These are phyloP conservation scores for Sinella curviseta DNA, from an alignment of 1,140 invertebrate genomes.

Conservation along the genomic window DNA sequence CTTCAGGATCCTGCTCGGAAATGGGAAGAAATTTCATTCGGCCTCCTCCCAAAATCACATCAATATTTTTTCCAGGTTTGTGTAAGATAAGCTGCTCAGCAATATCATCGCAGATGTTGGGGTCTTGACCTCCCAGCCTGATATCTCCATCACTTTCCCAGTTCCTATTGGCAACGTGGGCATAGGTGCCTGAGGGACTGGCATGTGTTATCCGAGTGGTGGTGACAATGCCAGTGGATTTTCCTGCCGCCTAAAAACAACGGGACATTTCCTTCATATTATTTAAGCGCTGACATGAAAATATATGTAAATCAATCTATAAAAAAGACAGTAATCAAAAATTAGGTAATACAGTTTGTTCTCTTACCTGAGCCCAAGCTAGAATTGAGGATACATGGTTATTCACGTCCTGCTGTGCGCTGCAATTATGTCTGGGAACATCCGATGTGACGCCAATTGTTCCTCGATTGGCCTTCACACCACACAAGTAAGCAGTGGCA, in stretches of 20 bases:
- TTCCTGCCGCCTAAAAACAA: conserved; percentile 52
- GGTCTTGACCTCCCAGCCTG: conserved; percentile 41
- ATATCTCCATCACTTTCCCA: conserved; percentile 49
- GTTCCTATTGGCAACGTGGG: conserved; percentile 35
- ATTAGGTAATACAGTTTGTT: too few species aligned
- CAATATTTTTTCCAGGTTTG: conserved; percentile 52
- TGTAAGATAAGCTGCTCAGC: conserved; percentile 52
- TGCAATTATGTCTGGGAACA: conserved; percentile 39
- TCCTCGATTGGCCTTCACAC: conserved; percentile 52
- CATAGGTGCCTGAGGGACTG: conserved; percentile 54
- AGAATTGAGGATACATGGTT: conserved; percentile 47
- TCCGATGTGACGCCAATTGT: conserved; percentile 48
- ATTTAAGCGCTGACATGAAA: too few species aligned
- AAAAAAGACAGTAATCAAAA: too few species aligned
- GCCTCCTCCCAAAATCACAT: conserved; percentile 72
- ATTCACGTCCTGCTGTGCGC: conserved; percentile 24
- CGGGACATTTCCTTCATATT: too few species aligned
- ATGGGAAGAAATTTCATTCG: conserved; percentile 69
- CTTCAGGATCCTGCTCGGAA: conserved; percentile 59
- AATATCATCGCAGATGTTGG: conserved; percentile 53
- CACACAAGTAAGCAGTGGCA: conserved; percentile 58
- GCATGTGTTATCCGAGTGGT: conserved; percentile 60
- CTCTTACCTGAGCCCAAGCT: conserved; percentile 48
- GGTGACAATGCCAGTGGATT: conserved; percentile 58
- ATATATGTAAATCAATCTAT: too few species aligned